Percentiles rank a stretch among this genome's conserved stretches.
phyloP scores from a whole-genome alignment of 2,113 vertebrate species.

The Grallaria varia region DNA sequence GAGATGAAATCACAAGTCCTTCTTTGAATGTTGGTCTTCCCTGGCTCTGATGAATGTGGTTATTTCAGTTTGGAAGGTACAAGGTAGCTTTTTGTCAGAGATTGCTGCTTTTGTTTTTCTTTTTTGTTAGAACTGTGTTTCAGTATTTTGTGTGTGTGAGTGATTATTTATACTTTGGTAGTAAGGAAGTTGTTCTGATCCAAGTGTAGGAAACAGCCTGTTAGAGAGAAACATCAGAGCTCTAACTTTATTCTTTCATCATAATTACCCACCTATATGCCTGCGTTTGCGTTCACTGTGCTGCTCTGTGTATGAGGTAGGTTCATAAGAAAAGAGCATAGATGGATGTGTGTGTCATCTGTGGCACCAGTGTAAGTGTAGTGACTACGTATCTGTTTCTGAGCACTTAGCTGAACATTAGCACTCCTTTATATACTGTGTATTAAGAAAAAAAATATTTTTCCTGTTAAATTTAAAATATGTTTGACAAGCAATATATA shows the following conservation, averaged over 20 bases:
- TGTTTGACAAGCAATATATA: background rate
- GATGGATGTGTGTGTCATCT: background rate
- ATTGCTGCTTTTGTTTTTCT: background rate
- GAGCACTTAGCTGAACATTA: background rate
- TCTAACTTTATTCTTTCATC: background rate
- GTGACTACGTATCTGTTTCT: background rate
- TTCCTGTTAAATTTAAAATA: background rate
- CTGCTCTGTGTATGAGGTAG: background rate
- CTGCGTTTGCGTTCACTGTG: background rate
- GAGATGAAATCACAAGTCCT: background rate
- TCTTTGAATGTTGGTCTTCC: background rate
- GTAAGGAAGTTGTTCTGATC: background rate
- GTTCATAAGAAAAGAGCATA: background rate
- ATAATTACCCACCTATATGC: background rate
- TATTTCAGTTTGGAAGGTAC: background rate
- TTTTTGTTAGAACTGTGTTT: background rate
- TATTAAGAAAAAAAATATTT: background rate
- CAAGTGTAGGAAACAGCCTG: background rate
- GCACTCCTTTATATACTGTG: background rate
- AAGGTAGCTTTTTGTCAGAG: background rate
- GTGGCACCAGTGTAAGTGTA: background rate
- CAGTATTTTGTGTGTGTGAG: accelerated
- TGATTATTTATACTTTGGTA: background rate
- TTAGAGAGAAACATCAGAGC: background rate
- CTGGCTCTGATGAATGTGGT: background rate